Evolutionary conservation across 2,797 vertebrate genomes (phyloP), one percentile per base, ranked within the genome.

Genomic region (Acipenser oxyrinchus): DNA sequence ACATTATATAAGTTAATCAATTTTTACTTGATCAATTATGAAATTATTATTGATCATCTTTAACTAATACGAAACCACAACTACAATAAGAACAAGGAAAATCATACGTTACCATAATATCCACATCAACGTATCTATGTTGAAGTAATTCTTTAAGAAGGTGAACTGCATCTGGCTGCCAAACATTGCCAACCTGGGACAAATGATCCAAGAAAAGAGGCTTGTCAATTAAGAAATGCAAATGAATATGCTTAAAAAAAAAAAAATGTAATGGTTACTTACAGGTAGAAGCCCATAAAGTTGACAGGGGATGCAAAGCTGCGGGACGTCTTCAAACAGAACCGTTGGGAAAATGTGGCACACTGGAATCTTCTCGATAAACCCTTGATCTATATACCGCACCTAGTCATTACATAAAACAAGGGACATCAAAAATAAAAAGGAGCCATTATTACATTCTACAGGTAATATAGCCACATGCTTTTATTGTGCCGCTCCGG

Each of bases 241-340:
- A 37, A 7, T 48, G 37, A 62, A 62, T 23, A 62, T 10, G n/a
- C 48, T 48, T 48, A 9, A 15, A 10, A 8, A 0, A 52, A 55
- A 53, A 7, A 49, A 37, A 6, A 51, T 13, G 49, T 66, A 71
- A 1, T 23, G 23, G 61, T 50, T 72, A 89, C 88, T 92, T 74
- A 99, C 96, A 59, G 94, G 93, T 67, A 78, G 67, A 11, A 90
- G 80, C 70, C 83, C 84, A 75, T 87, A 79, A 65, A 99, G 90
- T 68, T 91, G 84, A 78, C 93, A 97, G 0, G 94, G 90, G 58
- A 97, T 78, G 73, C 91, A 95, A 69, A 97, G 93, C 10, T 92
- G 91, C 68, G 95, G 91, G 68, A 87, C 79, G 48, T 84, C 80
- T 1, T 87, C 85, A 83, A 88, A 94, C 6, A 93, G 81, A 13